phyloP scores from a whole-genome alignment of 1,140 invertebrate genomes.

The Drosophila miranda region DNA sequence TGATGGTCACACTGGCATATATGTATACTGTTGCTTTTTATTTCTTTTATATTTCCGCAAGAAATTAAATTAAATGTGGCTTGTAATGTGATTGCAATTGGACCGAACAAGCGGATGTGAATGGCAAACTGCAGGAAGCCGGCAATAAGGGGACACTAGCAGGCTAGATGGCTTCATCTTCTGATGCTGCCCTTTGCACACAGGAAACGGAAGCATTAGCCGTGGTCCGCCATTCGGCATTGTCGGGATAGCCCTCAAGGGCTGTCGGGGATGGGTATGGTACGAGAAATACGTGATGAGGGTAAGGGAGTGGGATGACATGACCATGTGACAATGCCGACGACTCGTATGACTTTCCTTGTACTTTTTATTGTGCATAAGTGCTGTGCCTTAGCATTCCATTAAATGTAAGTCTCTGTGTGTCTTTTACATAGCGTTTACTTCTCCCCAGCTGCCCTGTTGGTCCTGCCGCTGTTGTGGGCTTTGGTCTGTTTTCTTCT shows the following conservation, averaged over 20 bases:
- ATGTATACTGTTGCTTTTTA: conserved; percentile 32
- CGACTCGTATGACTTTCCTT: conserved; percentile 29
- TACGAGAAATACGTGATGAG: background rate
- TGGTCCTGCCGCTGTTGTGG: conserved; percentile 12
- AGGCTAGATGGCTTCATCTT: conserved; percentile 16
- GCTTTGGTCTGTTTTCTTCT: conserved; percentile 32
- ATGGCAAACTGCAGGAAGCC: conserved; percentile 68
- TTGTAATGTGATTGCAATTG: conserved; percentile 77
- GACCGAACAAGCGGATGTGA: conserved; percentile 55
- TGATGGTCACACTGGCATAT: conserved; percentile 10
- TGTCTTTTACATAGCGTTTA: background rate
- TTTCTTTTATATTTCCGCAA: conserved; percentile 70
- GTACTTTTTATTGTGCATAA: conserved; percentile 56
- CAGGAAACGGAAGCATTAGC: conserved; percentile 65
- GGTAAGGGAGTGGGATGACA: background rate
- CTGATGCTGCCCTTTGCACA: conserved; percentile 6
- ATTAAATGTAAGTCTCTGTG: conserved; percentile 36
- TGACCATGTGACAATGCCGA: conserved; percentile 38
- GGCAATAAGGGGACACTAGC: conserved; percentile 58
- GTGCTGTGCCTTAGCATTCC: conserved; percentile 54
- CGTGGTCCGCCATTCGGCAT: conserved; percentile 14
- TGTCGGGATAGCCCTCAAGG: conserved; percentile 1
- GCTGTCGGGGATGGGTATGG: background rate
- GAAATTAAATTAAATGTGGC: conserved; percentile 78
- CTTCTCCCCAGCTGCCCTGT: conserved; percentile 9